These are phyloP conservation scores for Rhombomys opimus DNA, from an alignment of 2,113 vertebrate species.

Conservation along the genomic window DNA sequence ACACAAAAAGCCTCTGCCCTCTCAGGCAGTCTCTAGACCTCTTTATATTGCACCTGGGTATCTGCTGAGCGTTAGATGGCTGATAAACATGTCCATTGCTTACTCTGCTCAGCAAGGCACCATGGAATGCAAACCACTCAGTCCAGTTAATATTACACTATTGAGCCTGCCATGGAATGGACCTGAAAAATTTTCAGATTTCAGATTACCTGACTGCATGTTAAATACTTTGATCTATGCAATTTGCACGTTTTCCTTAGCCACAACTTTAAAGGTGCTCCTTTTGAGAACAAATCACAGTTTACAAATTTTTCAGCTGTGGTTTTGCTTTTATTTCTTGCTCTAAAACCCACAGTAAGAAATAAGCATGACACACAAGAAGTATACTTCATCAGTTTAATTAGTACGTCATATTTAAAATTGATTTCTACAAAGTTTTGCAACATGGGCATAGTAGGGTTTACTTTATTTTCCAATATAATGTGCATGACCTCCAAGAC, in stretches of 20 bases:
- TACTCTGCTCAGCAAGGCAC: no score
- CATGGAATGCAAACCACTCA: no score
- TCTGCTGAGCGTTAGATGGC: not conserved
- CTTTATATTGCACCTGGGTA: no score
- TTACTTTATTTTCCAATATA: not conserved
- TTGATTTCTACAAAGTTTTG: not conserved
- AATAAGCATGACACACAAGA: not conserved
- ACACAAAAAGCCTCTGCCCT: no score
- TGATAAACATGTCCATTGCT: no score
- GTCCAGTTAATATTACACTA: not conserved
- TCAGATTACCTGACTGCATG: not conserved
- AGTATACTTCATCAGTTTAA: no score
- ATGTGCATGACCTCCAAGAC: not conserved
- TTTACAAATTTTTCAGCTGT: not conserved
- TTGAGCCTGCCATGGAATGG: no score
- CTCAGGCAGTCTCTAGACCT: not conserved
- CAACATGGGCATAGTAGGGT: no score
- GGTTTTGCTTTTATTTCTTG: not conserved
- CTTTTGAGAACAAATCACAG: not conserved
- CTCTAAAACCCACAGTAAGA: not conserved
- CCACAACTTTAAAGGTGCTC: not conserved
- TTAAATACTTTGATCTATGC: not conserved
- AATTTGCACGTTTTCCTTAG: not conserved
- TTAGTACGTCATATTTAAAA: not conserved
- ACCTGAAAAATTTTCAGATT: not conserved